Base-by-base conservation (phyloP, 1,140 invertebrate species). In the Sitophilus oryzae region DNA sequence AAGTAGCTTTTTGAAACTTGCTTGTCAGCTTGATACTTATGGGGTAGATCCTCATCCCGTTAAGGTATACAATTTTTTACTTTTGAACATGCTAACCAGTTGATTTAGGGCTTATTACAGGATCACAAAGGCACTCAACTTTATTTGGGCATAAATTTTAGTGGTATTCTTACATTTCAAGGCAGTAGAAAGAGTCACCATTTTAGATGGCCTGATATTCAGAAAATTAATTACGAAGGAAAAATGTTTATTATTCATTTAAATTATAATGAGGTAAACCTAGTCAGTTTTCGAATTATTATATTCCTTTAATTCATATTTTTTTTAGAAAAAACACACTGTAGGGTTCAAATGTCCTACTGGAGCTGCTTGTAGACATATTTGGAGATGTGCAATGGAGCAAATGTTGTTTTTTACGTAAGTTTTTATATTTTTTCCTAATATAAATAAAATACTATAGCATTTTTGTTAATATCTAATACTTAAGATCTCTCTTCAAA, bases 341-440 rank as follows among this genome's bases (percentile, higher is more conserved):
- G 86, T 96, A 52, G 93, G 93, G 9, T 97, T 94, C 75, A 96
- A 96, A 73, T 96, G 93, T 77, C 84, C 87, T 30, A 89, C 89
- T 55, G 85, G 88, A 15, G 83, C 88, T 22, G 86, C 92, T 46
- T 96, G 93, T 70, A 85, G 92, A 63, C 91, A 96, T 74, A 82
- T 97, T 25, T 98, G 93, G 93, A 82, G 89, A 72, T 94, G 90
- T 78, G 93, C 93, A 37, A 91, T 96, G 50, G 94, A 97, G 72
- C 93, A 96, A 74, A 92, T 95, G 83, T 77, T 96, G 54, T 98
- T 97, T 78, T 98, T 96, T 73, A 96, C 93, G 93, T 96, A 77
- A 86, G 88, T 85, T 19, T 1, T n/a, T n/a, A n/a, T n/a, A n/a
- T n/a, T n/a, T n/a, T n/a, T n/a, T n/a, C n/a, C n/a, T n/a, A n/a